A percentile compares a stretch with the other conserved stretches of the same genome.
These are phyloP conservation scores for Myotis lucifugus DNA, from an alignment of 2,113 vertebrate genomes.

Conservation along the genomic window DNA sequence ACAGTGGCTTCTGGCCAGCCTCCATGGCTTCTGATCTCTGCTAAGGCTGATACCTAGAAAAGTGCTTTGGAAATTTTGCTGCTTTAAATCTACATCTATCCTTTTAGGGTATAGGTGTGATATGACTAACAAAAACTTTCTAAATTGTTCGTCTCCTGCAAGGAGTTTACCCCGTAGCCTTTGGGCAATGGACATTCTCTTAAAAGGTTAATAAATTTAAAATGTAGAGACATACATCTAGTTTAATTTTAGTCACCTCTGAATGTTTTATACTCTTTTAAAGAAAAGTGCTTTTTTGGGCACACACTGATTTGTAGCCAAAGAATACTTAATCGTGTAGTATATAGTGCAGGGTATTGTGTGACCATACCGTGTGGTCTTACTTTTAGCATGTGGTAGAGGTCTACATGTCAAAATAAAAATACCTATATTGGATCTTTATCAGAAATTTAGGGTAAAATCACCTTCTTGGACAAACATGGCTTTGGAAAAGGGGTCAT, in stretches of 20 bases:
- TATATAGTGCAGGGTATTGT: not conserved
- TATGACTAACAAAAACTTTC: not conserved
- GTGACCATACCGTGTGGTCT: not conserved
- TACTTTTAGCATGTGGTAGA: not conserved
- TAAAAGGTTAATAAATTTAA: slow-evolving; percentile 6
- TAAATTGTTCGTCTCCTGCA: not conserved
- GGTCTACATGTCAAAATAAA: not conserved
- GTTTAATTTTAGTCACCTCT: not conserved
- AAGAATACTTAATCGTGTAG: not conserved
- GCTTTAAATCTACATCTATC: not conserved
- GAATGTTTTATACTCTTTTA: not conserved
- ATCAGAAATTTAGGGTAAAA: not conserved
- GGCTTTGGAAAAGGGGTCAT: not conserved
- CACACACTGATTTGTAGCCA: not conserved
- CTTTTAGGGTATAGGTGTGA: not conserved
- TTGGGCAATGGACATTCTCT: not conserved
- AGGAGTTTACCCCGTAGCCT: not conserved
- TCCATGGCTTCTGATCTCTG: not conserved
- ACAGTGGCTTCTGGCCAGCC: not conserved
- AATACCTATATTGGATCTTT: not conserved
- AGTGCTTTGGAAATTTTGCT: not conserved
- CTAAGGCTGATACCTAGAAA: not conserved
- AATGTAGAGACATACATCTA: not conserved
- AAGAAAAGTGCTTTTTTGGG: not conserved
- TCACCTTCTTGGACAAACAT: not conserved